Base-by-base conservation (phyloP, 2,888 invertebrate species). In the Ophion costatus region DNA sequence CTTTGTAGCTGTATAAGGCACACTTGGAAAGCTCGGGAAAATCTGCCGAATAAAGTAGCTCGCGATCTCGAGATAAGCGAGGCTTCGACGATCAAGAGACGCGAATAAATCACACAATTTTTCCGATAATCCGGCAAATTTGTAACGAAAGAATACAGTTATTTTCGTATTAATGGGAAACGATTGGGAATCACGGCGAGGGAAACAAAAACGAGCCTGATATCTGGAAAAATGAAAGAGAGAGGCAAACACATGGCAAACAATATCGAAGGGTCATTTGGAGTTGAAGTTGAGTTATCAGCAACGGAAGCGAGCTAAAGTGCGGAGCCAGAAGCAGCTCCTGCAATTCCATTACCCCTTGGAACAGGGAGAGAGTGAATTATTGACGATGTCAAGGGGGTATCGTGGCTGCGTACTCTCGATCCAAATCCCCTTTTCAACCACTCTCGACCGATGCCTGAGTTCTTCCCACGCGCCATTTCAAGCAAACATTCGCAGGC, bases 11-110 rank as follows among this genome's bases (percentile, higher is more conserved):
- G 24, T 45, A 42, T n/a, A 24, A 59, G n/a, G 59, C 29, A 64
- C 33, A 73, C 73, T 78, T 63, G 20, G 66, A 66, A 80, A 80
- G 69, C 66, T 73, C 73, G 73, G 73, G 64, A 77, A 80, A 63
- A 84, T 77, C 73, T 63, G 42, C 24, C 69, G 74, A 73, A 73
- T 84, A 61, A 76, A 66, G 64, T 66, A 57, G 42, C 56, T 22
- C 33, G 51, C 24, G 71, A 77, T 78, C 61, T 80, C 67, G n/a
- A 22, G 45, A 20, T 6, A 70, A 38, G 42, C 71, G 67, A 66
- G 29, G 29, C 38, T 22, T 77, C 61, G 56, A 61, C 38, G 57
- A 71, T 73, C 66, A 59, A 33, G 11, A 56, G 17, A 33, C 38
- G 9, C 38, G 69, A 73, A 73, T 38, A 61, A 71, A 71, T 78